Evolutionary conservation across 2,797 vertebrate genomes (phyloP).

Genomic region (Coregonus ussuriensis): DNA sequence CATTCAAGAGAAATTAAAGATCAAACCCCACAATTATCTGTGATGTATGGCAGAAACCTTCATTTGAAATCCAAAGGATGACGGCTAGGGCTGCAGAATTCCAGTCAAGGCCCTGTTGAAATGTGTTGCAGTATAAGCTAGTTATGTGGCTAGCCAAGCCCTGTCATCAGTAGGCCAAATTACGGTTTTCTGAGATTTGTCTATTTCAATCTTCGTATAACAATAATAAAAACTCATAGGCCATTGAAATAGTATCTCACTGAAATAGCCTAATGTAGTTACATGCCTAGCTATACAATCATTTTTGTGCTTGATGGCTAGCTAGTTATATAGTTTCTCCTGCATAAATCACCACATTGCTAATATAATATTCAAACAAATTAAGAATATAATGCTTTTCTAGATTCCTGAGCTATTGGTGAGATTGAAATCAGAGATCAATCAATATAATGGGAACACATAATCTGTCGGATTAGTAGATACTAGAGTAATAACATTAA

Average conservation of each 20-base stretch:
- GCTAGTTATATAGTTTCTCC: neutral
- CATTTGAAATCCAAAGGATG: neutral
- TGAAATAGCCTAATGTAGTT: neutral
- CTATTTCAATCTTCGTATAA: neutral
- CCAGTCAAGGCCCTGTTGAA: neutral
- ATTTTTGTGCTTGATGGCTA: neutral
- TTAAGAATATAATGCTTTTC: neutral
- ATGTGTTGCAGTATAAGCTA: neutral
- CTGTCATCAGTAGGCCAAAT: neutral
- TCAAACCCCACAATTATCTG: neutral
- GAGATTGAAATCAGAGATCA: no score
- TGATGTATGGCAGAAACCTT: neutral
- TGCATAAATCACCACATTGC: neutral
- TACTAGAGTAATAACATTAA: neutral
- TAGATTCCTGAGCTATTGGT: neutral
- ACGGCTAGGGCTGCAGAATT: neutral
- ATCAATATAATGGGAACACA: neutral
- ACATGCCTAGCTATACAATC: neutral
- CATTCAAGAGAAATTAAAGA: neutral
- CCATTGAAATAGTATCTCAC: neutral
- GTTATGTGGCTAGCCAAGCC: neutral
- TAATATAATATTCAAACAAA: neutral
- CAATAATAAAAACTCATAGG: neutral
- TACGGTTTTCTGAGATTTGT: neutral
- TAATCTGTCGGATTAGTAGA: neutral